Percentiles rank a stretch among this genome's conserved stretches.
Conservation (phyloP, 2,113 vertebrate genomes). For the Poeciliopsis occidentalis region DNA sequence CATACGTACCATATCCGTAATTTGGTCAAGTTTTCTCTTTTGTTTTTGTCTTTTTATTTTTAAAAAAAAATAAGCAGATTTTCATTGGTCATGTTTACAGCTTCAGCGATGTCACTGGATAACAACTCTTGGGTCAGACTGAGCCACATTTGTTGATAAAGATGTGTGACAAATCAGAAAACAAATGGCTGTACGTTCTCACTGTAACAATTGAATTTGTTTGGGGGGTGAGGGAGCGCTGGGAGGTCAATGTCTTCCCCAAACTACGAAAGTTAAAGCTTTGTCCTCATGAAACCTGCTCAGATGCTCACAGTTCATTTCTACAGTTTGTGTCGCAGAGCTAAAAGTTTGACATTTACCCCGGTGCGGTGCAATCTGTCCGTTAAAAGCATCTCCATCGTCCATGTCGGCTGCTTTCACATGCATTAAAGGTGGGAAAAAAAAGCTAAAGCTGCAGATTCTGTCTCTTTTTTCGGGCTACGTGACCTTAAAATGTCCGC, state of each 20-base stretch:
- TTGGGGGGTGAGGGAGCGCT: background rate
- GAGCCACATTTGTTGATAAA: background rate
- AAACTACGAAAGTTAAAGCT: background rate
- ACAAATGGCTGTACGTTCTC: background rate
- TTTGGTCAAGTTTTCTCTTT: background rate
- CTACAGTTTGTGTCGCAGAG: conserved; percentile 71
- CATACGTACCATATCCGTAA: background rate
- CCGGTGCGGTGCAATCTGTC: conserved; percentile 40
- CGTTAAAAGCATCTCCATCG: conserved; percentile 10
- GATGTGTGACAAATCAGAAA: background rate
- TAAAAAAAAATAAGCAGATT: background rate
- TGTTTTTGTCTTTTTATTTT: background rate
- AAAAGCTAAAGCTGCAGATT: background rate
- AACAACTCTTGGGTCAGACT: background rate
- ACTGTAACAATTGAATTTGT: too few species aligned
- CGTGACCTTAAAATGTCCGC: conserved; percentile 9
- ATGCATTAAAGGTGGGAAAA: background rate
- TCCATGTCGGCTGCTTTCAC: conserved; percentile 17
- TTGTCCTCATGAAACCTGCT: background rate
- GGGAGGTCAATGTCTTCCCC: conserved; percentile 7
- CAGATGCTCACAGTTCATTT: conserved; percentile 5
- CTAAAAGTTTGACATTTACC: conserved; percentile 23
- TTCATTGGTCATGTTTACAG: background rate
- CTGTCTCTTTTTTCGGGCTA: conserved; percentile 15
- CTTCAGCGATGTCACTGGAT: background rate